A percentile compares a stretch with the other conserved stretches of the same genome.
Evolutionary conservation across 2,113 vertebrate genomes (phyloP).

Genomic region (Chloropsis hardwickii): DNA sequence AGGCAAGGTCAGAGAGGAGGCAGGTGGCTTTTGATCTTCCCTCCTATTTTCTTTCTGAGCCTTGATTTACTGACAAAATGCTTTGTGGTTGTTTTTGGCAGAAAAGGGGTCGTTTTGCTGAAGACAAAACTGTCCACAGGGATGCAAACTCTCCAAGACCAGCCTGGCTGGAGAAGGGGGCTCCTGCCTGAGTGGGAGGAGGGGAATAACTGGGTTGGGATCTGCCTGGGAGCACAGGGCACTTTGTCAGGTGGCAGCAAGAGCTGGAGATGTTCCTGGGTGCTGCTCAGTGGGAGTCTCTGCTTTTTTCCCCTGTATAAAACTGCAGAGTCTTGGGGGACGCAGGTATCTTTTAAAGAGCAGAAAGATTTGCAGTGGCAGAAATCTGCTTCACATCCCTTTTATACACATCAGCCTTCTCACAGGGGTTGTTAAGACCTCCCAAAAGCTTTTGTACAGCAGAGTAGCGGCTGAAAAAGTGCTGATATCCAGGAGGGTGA

Average conservation of each 20-base stretch:
- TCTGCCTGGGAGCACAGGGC: rapidly evolving
- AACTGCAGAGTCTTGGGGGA: neutral
- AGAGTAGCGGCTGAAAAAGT: neutral
- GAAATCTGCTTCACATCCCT: neutral
- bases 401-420: neutral
- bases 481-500: neutral
- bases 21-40: neutral
- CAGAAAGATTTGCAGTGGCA: neutral
- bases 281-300: neutral
- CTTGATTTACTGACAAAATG: neutral
- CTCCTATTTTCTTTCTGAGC: neutral
- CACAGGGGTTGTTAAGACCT: neutral
- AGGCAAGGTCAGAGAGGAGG: neutral
- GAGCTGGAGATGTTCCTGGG: neutral
- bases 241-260: neutral
- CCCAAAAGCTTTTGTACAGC: neutral
- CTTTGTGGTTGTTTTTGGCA: neutral
- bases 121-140: neutral
- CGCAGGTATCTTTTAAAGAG: neutral
- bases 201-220: neutral
- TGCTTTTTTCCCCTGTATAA: neutral
- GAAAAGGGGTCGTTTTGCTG: neutral
- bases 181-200: neutral
- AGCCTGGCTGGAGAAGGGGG: neutral
- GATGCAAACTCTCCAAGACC: neutral